phyloP scores from a whole-genome alignment of 2,888 invertebrate species.

The Chrysolina haemoptera region DNA sequence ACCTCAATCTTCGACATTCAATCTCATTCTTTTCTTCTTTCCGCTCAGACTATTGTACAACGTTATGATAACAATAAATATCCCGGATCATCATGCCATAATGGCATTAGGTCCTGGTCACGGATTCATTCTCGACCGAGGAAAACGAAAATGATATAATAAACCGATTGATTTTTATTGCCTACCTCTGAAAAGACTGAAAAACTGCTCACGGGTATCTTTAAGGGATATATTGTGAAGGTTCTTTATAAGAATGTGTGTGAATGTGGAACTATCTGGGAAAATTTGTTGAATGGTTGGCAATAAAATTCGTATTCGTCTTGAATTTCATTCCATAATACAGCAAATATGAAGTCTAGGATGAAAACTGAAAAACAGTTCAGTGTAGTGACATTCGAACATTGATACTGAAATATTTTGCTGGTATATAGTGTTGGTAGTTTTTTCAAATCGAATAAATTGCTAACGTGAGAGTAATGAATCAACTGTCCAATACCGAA shows the following conservation, averaged over 20 bases:
- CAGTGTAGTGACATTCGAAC: too few relatives aligned
- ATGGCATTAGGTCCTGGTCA: conserved; percentile 42
- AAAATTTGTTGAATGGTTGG: background rate
- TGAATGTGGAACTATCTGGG: background rate
- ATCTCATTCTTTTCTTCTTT: conserved; percentile 9
- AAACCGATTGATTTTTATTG: conserved; percentile 45
- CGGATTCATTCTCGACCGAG: conserved; percentile 29
- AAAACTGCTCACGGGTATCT: conserved; percentile 16
- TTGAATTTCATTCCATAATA: background rate
- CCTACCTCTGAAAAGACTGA: conserved; percentile 25
- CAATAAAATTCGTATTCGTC: background rate
- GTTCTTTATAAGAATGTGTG: background rate
- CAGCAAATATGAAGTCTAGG: background rate
- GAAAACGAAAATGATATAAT: conserved; percentile 41
- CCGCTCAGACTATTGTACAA: conserved; percentile 6
- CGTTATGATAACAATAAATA: conserved; percentile 37
- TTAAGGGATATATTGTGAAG: conserved; percentile 2
- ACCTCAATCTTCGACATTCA: background rate
- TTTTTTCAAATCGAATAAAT: too few relatives aligned
- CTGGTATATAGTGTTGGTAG: too few relatives aligned
- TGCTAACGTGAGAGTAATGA: too few relatives aligned
- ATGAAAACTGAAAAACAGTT: background rate
- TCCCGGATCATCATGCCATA: conserved; percentile 41
- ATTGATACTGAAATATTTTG: too few relatives aligned
- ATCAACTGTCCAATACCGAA: too few relatives aligned